Percentiles rank a stretch among this genome's conserved stretches.
Conservation (phyloP, 2,797 vertebrate species). For the Schizopygopsis malacanthus region DNA sequence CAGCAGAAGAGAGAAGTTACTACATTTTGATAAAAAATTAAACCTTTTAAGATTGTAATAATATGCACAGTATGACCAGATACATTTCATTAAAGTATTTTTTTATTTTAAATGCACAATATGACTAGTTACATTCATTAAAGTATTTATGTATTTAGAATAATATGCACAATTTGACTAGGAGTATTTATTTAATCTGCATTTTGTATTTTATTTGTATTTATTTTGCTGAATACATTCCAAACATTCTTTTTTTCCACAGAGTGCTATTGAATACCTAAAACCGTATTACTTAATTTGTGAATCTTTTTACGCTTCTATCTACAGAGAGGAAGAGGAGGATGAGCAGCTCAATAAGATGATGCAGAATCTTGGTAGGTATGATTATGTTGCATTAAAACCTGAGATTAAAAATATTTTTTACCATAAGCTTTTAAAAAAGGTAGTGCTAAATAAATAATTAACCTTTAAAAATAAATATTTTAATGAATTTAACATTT, state of each 20-base stretch:
- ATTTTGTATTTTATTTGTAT: not conserved
- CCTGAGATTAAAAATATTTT: not conserved
- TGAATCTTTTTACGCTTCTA: not conserved
- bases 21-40: not conserved
- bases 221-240: not conserved
- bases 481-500: not conserved
- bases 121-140: not conserved
- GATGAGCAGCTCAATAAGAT: slow-evolving; percentile 88
- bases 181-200: not conserved
- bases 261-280: not conserved
- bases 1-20: not conserved
- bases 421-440: not conserved
- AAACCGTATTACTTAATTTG: not conserved
- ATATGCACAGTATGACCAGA: not conserved
- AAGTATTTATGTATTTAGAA: not conserved
- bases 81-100: not conserved
- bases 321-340: slow-evolving; percentile 90
- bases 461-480: not conserved
- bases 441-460: not conserved
- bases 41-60: not conserved
- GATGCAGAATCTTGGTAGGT: slow-evolving; percentile 87
- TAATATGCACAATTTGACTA: not conserved
- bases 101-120: not conserved
- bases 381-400: not conserved
- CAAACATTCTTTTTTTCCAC: not conserved